phyloP scores from a whole-genome alignment of 2,797 vertebrate species.

The Propithecus deckenii region DNA sequence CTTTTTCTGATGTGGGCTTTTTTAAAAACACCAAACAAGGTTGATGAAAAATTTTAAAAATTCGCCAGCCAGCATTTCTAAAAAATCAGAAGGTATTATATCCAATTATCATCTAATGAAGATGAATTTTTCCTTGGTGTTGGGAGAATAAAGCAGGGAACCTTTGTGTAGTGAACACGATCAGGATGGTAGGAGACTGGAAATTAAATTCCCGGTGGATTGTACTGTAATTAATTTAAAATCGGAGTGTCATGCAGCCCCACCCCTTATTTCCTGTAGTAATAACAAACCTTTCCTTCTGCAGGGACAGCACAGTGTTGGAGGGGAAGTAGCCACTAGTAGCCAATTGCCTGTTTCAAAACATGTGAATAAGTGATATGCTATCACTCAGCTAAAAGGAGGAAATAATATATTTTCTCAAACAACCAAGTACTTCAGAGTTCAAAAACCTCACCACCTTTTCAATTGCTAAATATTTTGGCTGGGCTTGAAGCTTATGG shows the following conservation, averaged over 20 bases:
- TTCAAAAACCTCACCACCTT: neutral
- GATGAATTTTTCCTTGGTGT: slow-evolving; percentile 73
- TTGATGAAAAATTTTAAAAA: slow-evolving; percentile 76
- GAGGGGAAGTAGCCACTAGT: neutral
- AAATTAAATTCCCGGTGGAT: slow-evolving; percentile 68
- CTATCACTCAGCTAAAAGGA: neutral
- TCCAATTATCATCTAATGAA: slow-evolving; percentile 82
- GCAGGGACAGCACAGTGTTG: accelerated
- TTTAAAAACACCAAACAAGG: slow-evolving; percentile 77
- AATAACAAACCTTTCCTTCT: neutral
- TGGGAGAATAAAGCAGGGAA: neutral
- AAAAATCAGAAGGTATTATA: slow-evolving; percentile 80
- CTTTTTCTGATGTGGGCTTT: slow-evolving; percentile 65
- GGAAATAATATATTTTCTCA: neutral
- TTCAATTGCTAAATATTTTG: neutral
- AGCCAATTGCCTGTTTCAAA: neutral
- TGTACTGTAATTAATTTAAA: slow-evolving; percentile 64
- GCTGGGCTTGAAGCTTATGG: neutral
- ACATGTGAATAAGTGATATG: neutral
- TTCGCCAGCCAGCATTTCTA: slow-evolving; percentile 79
- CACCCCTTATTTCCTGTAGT: neutral
- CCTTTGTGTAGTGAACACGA: neutral
- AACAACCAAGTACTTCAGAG: neutral
- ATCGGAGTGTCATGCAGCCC: neutral
- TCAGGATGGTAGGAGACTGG: neutral